These are phyloP conservation scores for Varecia variegata DNA, from an alignment of 2,797 vertebrate genomes.

Conservation along the genomic window DNA sequence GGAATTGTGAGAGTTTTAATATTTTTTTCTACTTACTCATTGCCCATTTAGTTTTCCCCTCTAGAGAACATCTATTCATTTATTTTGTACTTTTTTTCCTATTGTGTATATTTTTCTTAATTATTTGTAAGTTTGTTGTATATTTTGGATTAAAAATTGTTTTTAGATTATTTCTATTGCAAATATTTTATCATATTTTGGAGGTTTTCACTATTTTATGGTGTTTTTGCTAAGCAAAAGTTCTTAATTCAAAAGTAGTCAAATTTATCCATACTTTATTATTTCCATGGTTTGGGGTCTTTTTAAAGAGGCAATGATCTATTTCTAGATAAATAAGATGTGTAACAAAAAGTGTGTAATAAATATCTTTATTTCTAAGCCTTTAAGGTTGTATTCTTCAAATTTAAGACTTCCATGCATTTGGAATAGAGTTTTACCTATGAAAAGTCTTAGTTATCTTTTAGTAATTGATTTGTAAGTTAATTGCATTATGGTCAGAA, in stretches of 20 bases:
- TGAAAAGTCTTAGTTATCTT: neutral
- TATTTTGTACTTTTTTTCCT: neutral
- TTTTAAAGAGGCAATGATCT: neutral
- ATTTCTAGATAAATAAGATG: neutral
- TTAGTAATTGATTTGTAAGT: neutral
- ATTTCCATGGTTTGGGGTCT: neutral
- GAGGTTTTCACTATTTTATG: neutral
- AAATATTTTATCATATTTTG: neutral
- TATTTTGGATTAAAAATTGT: neutral
- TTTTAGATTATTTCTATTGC: neutral
- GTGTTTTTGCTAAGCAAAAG: neutral
- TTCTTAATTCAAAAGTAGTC: neutral
- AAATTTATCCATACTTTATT: neutral
- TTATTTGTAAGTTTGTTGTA: neutral
- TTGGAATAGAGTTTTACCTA: neutral
- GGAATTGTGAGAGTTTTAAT: neutral
- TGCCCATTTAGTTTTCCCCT: neutral
- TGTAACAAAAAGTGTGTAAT: neutral
- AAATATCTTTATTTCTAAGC: neutral
- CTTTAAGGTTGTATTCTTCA: neutral
- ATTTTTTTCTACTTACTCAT: neutral
- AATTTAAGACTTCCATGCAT: neutral
- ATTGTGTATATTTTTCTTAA: neutral
- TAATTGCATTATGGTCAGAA: neutral
- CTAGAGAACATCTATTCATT: neutral